These are phyloP conservation scores for Oscheius sp. DNA, from an alignment of 2,888 invertebrate species.

Conservation along the genomic window DNA sequence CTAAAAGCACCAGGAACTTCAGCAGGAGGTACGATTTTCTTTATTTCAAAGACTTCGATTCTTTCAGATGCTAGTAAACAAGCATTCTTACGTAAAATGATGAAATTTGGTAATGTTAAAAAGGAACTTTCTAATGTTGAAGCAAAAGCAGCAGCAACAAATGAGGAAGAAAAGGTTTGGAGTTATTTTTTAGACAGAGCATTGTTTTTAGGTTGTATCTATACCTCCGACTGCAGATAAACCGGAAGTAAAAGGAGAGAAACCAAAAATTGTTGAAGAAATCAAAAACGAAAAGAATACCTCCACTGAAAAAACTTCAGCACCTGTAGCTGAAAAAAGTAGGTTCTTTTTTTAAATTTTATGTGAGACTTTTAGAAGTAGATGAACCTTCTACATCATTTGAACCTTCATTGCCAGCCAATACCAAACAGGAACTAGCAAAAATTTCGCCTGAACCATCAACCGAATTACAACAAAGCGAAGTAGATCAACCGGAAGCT, in stretches of 20 bases:
- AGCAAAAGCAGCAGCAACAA: background rate
- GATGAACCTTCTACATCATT: background rate
- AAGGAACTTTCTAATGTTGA: conserved; percentile 2
- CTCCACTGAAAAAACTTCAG: too few relatives aligned
- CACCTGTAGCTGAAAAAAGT: background rate
- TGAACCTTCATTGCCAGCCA: background rate
- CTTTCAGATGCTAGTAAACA: conserved; percentile 40
- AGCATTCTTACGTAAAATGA: conserved; percentile 55
- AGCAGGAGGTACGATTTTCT: background rate
- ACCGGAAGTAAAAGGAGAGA: too few relatives aligned
- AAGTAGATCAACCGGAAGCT: background rate
- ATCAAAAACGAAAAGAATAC: too few relatives aligned
- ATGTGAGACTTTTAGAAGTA: background rate
- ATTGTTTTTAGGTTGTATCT: too few relatives aligned
- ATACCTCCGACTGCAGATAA: too few relatives aligned
- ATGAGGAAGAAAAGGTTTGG: too few relatives aligned
- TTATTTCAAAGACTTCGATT: background rate
- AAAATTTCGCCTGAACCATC: background rate
- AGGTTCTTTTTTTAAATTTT: background rate
- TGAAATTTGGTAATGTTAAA: conserved; percentile 43
- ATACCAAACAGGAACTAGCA: background rate
- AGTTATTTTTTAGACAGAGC: too few relatives aligned
- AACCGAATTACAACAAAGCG: background rate
- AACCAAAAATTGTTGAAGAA: too few relatives aligned
- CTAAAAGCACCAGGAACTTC: conserved; percentile 30